Conservation (phyloP, 2,888 invertebrate genomes). For the Steromphala cineraria region DNA sequence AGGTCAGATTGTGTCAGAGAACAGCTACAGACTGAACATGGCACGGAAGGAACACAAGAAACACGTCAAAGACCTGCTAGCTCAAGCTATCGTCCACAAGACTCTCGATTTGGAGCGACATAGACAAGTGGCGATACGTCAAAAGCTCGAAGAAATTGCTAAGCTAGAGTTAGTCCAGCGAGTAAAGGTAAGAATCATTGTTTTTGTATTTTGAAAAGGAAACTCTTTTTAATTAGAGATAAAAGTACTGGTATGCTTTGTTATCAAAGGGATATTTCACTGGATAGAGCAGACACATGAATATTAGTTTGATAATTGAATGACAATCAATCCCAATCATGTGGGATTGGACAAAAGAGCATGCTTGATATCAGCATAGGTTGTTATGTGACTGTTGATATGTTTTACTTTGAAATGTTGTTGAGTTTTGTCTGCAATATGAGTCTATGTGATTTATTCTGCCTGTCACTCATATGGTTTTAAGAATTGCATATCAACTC, state of each 20-base stretch:
- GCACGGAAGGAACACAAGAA: constrained; percentile 72
- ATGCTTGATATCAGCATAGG: too few species aligned
- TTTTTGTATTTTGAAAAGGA: too few species aligned
- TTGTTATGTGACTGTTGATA: too few species aligned
- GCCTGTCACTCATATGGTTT: too few species aligned
- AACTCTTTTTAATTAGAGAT: not conserved
- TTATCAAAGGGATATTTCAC: not conserved
- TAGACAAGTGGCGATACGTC: constrained; percentile 69
- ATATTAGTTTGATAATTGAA: too few species aligned
- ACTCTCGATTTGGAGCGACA: constrained; percentile 72
- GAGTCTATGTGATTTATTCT: too few species aligned
- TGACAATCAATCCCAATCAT: too few species aligned
- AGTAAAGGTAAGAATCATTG: constrained; percentile 66
- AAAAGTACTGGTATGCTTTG: not conserved
- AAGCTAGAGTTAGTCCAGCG: constrained; percentile 74
- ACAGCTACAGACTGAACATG: constrained; percentile 71
- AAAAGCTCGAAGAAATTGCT: constrained; percentile 74
- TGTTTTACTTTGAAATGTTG: too few species aligned
- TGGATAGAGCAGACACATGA: not conserved
- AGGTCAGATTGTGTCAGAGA: constrained; percentile 72
- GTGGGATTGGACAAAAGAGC: too few species aligned
- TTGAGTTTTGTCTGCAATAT: too few species aligned
- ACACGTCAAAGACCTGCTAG: constrained; percentile 74
- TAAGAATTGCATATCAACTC: too few species aligned
- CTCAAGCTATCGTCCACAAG: constrained; percentile 75